Conservation (phyloP, 2,113 vertebrate species). For the Okapia johnstoni region DNA sequence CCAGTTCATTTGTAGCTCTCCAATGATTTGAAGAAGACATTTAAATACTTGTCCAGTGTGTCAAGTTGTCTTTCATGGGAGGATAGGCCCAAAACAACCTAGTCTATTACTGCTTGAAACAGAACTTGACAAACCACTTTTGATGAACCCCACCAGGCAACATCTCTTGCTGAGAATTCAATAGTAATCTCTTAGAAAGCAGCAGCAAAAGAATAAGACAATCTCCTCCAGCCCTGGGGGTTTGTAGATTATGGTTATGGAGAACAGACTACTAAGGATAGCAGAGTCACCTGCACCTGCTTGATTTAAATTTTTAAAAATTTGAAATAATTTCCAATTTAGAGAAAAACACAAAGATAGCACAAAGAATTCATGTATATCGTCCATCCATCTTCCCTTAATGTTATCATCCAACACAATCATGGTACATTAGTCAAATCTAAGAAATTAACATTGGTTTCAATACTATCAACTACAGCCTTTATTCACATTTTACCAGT, state of each 20-base stretch:
- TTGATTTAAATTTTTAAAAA: neutral
- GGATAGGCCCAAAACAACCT: neutral
- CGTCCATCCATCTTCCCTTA: neutral
- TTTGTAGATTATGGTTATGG: neutral
- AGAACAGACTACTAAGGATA: neutral
- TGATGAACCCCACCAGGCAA: neutral
- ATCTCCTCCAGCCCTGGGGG: neutral
- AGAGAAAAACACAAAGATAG: neutral
- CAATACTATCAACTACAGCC: neutral
- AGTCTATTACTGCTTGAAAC: neutral
- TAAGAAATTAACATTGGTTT: neutral
- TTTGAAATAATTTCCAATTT: constrained; percentile 9
- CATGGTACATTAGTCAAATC: neutral
- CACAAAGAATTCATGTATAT: neutral
- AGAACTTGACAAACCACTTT: constrained; percentile 6
- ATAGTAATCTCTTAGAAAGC: neutral
- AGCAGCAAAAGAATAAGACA: neutral
- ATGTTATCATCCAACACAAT: neutral
- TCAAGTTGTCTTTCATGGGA: neutral
- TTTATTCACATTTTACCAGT: neutral
- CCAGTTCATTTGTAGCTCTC: neutral
- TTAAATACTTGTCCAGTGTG: neutral
- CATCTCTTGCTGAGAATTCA: neutral
- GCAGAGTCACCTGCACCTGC: neutral
- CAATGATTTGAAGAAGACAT: neutral